phyloP scores from a whole-genome alignment of 2,888 invertebrate genomes.

The Clivina fossor region DNA sequence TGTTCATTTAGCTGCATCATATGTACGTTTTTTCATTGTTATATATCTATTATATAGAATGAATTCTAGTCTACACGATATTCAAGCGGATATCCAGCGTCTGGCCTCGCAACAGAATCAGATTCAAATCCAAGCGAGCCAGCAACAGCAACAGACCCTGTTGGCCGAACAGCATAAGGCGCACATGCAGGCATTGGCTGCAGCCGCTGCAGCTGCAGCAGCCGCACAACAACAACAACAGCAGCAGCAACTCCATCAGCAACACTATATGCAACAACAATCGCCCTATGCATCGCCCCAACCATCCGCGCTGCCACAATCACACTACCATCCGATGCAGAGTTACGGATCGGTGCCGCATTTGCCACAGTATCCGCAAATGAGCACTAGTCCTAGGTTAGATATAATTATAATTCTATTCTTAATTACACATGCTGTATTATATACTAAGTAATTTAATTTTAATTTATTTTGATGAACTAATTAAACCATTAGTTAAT shows the following conservation, averaged over 20 bases:
- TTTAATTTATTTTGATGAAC: not conserved
- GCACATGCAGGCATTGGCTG: conserved; percentile 68
- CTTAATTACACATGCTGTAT: no score
- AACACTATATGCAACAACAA: conserved; percentile 39
- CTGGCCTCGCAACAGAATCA: conserved; percentile 81
- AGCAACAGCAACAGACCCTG: no score
- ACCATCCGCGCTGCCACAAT: conserved; percentile 42
- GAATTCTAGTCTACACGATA: conserved; percentile 91
- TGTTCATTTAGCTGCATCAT: no score
- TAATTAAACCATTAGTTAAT: not conserved
- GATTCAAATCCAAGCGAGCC: conserved; percentile 64
- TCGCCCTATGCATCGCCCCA: conserved; percentile 16
- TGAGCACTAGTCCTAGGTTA: conserved; percentile 38
- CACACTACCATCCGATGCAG: conserved; percentile 47
- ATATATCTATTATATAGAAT: conserved; percentile 61
- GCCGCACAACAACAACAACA: conserved; percentile 42
- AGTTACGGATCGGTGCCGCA: conserved; percentile 52
- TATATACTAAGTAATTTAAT: not conserved
- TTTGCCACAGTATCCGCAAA: conserved; percentile 56
- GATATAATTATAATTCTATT: no score
- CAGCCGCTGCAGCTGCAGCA: no score
- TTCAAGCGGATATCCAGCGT: conserved; percentile 91
- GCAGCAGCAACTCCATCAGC: conserved; percentile 49
- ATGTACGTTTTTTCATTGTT: no score
- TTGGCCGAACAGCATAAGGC: conserved; percentile 55